phyloP scores from a whole-genome alignment of 2,797 vertebrate genomes.

The Mormyrops attenuatus region DNA sequence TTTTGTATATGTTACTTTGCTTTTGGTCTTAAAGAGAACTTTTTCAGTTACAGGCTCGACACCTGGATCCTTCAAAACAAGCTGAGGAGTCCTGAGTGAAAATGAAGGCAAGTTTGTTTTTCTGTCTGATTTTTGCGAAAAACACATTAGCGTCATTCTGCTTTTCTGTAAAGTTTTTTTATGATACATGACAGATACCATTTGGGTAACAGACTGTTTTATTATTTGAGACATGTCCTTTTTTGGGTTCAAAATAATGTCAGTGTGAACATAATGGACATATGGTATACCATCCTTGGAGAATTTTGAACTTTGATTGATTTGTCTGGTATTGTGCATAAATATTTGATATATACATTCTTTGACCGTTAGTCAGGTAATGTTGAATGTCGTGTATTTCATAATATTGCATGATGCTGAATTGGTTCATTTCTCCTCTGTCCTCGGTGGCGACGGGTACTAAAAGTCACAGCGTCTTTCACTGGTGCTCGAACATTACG shows the following conservation, averaged over 20 bases:
- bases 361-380: neutral
- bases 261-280: neutral
- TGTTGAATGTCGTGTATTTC: neutral
- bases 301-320: neutral
- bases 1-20: neutral
- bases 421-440: neutral
- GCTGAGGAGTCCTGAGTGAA: conserved; percentile 7
- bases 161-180: neutral
- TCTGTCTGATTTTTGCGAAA: neutral
- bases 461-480: neutral
- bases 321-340: neutral
- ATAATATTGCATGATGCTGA: neutral
- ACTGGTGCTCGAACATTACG: neutral
- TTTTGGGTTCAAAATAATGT: neutral
- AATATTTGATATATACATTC: neutral
- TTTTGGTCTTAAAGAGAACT: conserved; percentile 4
- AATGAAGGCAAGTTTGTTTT: conserved; percentile 24
- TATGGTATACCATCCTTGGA: neutral
- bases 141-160: neutral
- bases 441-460: neutral
- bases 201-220: neutral
- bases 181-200: neutral
- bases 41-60: conserved; percentile 18
- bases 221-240: neutral
- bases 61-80: conserved; percentile 3